phyloP scores from a whole-genome alignment of 2,888 invertebrate species.

The Mystacides longicornis region DNA sequence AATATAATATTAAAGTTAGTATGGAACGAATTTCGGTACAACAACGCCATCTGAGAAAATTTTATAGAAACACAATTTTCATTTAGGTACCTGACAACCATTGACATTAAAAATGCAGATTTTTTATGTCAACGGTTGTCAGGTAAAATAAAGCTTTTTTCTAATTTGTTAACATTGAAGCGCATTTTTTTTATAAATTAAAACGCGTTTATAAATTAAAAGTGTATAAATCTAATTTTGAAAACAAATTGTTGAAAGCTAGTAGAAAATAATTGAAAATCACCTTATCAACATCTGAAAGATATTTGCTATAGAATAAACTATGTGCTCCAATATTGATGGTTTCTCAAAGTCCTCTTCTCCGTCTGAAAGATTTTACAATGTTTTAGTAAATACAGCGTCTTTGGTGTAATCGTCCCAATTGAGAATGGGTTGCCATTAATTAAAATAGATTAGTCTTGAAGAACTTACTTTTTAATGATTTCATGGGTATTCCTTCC shows the following conservation, averaged over 20 bases:
- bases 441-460: neutral
- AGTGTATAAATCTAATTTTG: neutral
- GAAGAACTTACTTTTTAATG: slow-evolving; percentile 30
- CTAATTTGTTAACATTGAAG: too few species aligned
- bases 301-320: slow-evolving; percentile 17
- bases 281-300: slow-evolving; percentile 24
- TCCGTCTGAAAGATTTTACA: slow-evolving; percentile 10
- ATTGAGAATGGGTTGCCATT: neutral
- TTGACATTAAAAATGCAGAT: too few species aligned
- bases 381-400: neutral
- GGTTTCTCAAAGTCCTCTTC: slow-evolving; percentile 16
- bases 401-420: neutral
- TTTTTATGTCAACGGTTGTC: too few species aligned
- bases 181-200: too few species aligned
- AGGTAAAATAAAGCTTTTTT: too few species aligned
- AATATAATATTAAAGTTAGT: too few species aligned
- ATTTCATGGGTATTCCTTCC: slow-evolving; percentile 36
- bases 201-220: too few species aligned
- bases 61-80: too few species aligned
- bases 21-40: too few species aligned
- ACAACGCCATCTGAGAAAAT: too few species aligned
- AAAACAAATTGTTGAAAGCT: too few species aligned
- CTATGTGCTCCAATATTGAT: slow-evolving; percentile 19
- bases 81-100: too few species aligned
- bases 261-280: slow-evolving; percentile 1